A percentile compares a stretch with the other conserved stretches of the same genome.
phyloP scores from a whole-genome alignment of 2,888 invertebrate species.

The Plagodis dolabraria region DNA sequence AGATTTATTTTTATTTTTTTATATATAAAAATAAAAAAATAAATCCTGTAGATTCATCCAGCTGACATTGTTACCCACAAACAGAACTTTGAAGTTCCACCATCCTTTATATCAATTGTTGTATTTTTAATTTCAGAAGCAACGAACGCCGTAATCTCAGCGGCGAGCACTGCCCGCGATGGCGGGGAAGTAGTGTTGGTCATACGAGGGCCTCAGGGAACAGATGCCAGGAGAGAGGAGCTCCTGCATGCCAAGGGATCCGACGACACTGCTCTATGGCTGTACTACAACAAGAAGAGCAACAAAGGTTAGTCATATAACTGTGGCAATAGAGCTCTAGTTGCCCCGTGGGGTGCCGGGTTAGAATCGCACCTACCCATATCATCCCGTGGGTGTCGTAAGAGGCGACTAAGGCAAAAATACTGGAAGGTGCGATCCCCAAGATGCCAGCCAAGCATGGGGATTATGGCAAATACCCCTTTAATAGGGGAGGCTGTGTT shows the following conservation, averaged over 20 bases:
- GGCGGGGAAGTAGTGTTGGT: conserved; percentile 67
- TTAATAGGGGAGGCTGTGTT: no score
- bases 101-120: background rate
- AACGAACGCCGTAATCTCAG: conserved; percentile 59
- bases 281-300: conserved; percentile 67
- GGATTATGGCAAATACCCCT: no score
- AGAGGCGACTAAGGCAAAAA: no score
- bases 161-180: conserved; percentile 54
- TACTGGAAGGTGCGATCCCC: no score
- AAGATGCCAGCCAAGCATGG: no score
- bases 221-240: conserved; percentile 58
- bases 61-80: background rate
- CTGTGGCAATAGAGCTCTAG: no score
- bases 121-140: conserved; percentile 57
- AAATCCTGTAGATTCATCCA: no score
- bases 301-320: conserved; percentile 62
- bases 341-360: no score
- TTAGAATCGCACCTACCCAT: no score
- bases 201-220: conserved; percentile 62
- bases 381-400: no score
- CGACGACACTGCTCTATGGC: conserved; percentile 63
- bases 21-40: no score
- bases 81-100: background rate
- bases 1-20: no score
- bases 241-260: conserved; percentile 63